phyloP scores from a whole-genome alignment of 1,140 invertebrate species.

The Geopemphigus sp. region DNA sequence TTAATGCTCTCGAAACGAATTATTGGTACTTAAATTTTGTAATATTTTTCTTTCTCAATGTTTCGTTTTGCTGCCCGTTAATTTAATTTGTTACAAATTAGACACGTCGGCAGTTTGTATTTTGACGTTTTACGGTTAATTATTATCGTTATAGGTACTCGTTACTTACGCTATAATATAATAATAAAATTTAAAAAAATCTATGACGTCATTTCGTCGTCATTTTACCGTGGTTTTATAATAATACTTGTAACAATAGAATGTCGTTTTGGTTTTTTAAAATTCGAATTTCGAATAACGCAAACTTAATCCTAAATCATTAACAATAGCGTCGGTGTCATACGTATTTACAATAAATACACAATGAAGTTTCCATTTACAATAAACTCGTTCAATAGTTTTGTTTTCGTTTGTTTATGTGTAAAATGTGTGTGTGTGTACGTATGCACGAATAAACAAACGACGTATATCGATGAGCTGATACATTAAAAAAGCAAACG shows the following conservation, averaged over 20 bases:
- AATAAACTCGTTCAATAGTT: too few relatives aligned
- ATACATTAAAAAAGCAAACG: too few relatives aligned
- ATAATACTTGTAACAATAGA: background rate
- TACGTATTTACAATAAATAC: too few relatives aligned
- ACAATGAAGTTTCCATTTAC: too few relatives aligned
- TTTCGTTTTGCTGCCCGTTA: background rate
- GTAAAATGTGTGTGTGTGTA: too few relatives aligned
- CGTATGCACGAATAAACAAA: too few relatives aligned
- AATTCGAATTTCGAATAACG: too few relatives aligned
- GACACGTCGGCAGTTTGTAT: background rate
- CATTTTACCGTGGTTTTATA: background rate
- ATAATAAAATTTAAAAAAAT: background rate
- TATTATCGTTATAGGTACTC: background rate
- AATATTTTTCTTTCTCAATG: conserved; percentile 4
- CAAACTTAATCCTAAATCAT: too few relatives aligned
- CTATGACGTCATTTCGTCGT: background rate
- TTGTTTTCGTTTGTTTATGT: too few relatives aligned
- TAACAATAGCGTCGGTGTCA: too few relatives aligned
- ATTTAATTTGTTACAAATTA: conserved; percentile 2
- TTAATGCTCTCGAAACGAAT: background rate
- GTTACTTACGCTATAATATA: background rate
- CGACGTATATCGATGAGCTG: too few relatives aligned
- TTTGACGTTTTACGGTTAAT: conserved; percentile 2
- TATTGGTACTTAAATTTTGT: background rate
- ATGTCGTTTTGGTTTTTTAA: background rate